A percentile compares a stretch with the other conserved stretches of the same genome.
phyloP scores from a whole-genome alignment of 1,140 invertebrate species.

The Musca domestica region DNA sequence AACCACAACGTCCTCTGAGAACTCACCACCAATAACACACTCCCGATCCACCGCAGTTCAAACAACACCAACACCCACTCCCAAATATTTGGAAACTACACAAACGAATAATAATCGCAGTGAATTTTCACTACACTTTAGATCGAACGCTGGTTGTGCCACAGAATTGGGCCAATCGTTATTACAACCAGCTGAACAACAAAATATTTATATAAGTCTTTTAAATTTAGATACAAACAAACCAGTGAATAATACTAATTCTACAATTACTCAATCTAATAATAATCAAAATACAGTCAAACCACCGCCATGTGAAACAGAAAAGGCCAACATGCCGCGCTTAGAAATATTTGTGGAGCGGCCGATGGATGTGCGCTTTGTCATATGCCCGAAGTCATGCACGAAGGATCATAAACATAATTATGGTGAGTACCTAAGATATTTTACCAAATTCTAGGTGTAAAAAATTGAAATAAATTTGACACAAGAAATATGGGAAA shows the following conservation, averaged over 20 bases:
- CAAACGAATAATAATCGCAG: constrained; percentile 1
- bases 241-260: constrained; percentile 24
- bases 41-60: neutral
- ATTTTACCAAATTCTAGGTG: too few species aligned
- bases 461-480: too few species aligned
- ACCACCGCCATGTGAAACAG: neutral
- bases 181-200: neutral
- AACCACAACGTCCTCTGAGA: neutral
- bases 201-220: constrained; percentile 29
- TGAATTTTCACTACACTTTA: too few species aligned
- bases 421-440: constrained; percentile 41
- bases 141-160: too few species aligned
- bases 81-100: constrained; percentile 33
- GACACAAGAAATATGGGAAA: too few species aligned
- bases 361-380: constrained; percentile 41
- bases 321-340: constrained; percentile 31
- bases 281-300: neutral
- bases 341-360: constrained; percentile 39
- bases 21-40: constrained; percentile 14
- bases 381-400: constrained; percentile 40
- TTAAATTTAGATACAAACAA: constrained; percentile 16
- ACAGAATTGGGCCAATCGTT: too few species aligned
- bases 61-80: constrained; percentile 37
- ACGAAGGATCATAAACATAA: constrained; percentile 42
- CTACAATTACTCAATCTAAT: constrained; percentile 4